These are phyloP conservation scores for Hyalella azteca DNA, from an alignment of 2,888 invertebrate species.

Conservation along the genomic window DNA sequence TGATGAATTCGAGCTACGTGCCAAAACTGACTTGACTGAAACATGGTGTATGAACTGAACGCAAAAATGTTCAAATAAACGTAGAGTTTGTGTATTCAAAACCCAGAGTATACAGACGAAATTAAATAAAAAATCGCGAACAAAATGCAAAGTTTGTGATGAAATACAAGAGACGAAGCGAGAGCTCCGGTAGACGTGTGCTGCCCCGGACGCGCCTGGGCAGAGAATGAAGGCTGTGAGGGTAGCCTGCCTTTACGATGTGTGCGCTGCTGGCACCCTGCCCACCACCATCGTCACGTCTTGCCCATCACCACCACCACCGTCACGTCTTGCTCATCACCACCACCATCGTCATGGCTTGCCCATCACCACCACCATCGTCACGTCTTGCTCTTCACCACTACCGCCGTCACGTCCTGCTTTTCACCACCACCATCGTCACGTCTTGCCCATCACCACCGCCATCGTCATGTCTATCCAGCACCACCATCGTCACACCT, in stretches of 20 bases:
- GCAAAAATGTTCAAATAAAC: too few species aligned
- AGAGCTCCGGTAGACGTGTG: conserved; percentile 12
- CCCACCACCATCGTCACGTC: background rate
- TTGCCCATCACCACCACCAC: background rate
- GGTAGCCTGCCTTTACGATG: conserved; percentile 33
- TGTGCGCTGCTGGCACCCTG: background rate
- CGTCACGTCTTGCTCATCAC: background rate
- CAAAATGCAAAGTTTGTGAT: too few species aligned
- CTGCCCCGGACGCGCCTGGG: background rate
- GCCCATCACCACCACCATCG: background rate
- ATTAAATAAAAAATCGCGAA: too few species aligned
- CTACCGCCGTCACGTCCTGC: too few species aligned
- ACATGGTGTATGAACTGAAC: too few species aligned
- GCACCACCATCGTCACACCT: background rate
- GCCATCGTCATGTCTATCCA: background rate
- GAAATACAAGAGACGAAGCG: too few species aligned
- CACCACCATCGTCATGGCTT: background rate
- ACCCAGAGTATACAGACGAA: too few species aligned
- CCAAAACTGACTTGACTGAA: too few species aligned
- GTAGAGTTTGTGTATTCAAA: too few species aligned
- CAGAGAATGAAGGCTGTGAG: conserved; percentile 12
- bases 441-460: background rate
- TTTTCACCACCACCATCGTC: background rate
- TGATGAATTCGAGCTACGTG: too few species aligned
- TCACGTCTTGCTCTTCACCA: background rate